phyloP scores from a whole-genome alignment of 2,888 invertebrate species.

The Chirona hameri region DNA sequence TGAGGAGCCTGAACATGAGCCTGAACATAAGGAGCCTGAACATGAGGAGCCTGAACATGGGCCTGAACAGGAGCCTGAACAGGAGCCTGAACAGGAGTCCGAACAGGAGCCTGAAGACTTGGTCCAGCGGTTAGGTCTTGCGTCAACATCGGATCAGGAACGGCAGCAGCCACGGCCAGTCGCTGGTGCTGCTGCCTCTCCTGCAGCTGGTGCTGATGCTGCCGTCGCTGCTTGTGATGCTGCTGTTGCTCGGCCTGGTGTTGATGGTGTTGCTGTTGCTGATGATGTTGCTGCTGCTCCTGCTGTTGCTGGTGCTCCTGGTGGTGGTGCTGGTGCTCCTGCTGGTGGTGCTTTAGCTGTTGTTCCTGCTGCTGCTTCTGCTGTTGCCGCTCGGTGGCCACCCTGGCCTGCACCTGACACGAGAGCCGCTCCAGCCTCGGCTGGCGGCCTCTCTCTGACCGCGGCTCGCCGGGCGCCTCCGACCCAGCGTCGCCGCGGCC shows the following conservation, averaged over 20 bases:
- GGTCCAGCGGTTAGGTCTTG: too few species aligned
- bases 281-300: background rate
- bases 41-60: too few species aligned
- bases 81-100: too few species aligned
- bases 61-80: too few species aligned
- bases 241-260: background rate
- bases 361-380: background rate
- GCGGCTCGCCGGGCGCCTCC: background rate
- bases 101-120: too few species aligned
- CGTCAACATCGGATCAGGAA: too few species aligned
- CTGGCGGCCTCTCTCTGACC: background rate
- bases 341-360: background rate
- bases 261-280: background rate
- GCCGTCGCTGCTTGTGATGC: background rate
- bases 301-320: background rate
- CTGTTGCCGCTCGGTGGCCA: background rate
- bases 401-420: background rate
- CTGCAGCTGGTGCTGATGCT: background rate
- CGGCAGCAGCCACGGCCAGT: background rate
- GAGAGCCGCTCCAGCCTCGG: background rate
- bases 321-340: background rate
- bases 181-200: background rate
- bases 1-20: too few species aligned
- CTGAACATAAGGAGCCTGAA: too few species aligned
- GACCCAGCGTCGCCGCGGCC: background rate